phyloP scores from a whole-genome alignment of 2,888 invertebrate species.

The Leptothorax acervorum region DNA sequence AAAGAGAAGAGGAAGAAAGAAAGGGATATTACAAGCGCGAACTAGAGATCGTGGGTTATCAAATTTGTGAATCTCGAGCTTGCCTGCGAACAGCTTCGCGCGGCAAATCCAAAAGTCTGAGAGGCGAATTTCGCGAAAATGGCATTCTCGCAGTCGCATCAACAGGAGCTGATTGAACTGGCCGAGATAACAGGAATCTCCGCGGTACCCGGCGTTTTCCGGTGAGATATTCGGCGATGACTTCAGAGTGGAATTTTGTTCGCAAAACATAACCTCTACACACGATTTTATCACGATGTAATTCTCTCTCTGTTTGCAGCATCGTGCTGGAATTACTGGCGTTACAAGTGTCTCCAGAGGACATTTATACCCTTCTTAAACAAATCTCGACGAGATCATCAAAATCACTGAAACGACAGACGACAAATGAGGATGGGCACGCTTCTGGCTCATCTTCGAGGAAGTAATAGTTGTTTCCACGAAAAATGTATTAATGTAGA shows the following conservation, averaged over 20 bases:
- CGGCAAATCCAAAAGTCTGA: slow-evolving; percentile 16
- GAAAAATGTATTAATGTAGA: not conserved
- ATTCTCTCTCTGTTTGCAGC: slow-evolving; percentile 66
- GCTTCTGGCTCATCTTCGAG: not conserved
- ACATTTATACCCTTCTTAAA: slow-evolving; percentile 79
- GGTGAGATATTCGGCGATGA: slow-evolving; percentile 66
- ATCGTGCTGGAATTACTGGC: slow-evolving; percentile 79
- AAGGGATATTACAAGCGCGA: too few relatives aligned
- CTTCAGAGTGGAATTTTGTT: not conserved
- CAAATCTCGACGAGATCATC: slow-evolving; percentile 71
- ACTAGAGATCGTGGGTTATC: too few relatives aligned
- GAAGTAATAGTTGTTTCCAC: not conserved
- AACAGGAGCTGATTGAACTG: slow-evolving; percentile 76
- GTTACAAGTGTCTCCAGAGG: slow-evolving; percentile 81
- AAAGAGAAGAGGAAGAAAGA: too few relatives aligned
- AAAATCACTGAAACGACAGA: not conserved
- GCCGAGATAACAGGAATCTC: slow-evolving; percentile 80
- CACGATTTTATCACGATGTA: not conserved
- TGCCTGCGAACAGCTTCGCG: not conserved
- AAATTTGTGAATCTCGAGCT: not conserved
- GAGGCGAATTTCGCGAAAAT: slow-evolving; percentile 56
- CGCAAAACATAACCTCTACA: slow-evolving; percentile 48
- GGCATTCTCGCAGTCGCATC: slow-evolving; percentile 76
- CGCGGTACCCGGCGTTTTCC: slow-evolving; percentile 76
- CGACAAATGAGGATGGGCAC: not conserved